A percentile compares a stretch with the other conserved stretches of the same genome.
phyloP scores from a whole-genome alignment of 2,113 vertebrate genomes.

The Thunnus maccoyii region DNA sequence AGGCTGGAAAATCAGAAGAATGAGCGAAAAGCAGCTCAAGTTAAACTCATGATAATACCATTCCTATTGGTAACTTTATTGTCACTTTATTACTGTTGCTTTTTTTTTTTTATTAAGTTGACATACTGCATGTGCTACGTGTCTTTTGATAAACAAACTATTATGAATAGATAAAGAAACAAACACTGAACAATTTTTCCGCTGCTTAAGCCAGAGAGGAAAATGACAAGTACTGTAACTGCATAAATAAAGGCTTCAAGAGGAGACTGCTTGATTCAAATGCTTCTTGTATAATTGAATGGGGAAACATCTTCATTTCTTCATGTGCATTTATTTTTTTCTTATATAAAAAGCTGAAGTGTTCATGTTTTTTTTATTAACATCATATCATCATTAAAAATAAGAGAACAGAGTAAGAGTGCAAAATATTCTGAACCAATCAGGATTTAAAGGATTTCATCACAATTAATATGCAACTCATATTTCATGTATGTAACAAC shows the following conservation, averaged over 20 bases:
- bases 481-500: conserved; percentile 31
- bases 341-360: not conserved
- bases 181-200: not conserved
- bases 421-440: conserved; percentile 10
- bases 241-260: not conserved
- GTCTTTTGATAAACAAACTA: not conserved
- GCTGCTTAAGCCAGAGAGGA: not conserved
- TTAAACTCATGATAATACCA: not conserved
- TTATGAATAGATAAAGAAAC: not conserved
- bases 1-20: too few relatives aligned
- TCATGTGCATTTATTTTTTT: not conserved
- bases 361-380: conserved; percentile 6
- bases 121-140: not conserved
- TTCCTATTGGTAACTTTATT: not conserved
- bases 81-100: not conserved
- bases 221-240: not conserved
- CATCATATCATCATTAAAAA: not conserved
- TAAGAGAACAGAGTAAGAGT: not conserved
- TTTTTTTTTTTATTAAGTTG: not conserved
- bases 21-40: too few relatives aligned
- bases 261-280: not conserved
- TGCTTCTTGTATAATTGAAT: conserved; percentile 11
- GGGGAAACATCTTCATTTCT: not conserved
- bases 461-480: not conserved
- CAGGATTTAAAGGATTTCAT: not conserved